Base-by-base conservation (phyloP, 2,797 vertebrate species). In the Takifugu ocellatus region DNA sequence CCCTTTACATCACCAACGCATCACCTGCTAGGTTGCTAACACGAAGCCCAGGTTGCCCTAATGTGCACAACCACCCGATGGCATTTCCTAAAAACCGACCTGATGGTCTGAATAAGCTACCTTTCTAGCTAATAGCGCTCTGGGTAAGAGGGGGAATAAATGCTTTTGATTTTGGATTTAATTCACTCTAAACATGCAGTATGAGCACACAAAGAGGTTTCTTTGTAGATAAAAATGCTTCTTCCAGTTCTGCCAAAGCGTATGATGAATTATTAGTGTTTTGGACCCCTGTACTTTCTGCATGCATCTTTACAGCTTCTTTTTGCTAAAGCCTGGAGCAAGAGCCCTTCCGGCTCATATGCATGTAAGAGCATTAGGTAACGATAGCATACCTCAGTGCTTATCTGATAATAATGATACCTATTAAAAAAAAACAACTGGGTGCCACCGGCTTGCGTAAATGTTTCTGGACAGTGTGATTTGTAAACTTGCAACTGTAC, bases 251-350 rank as follows among this genome's bases (percentile, higher is more conserved):
- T 9, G 62, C 71, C 71, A 58, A 70, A 72, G 39, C 29, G 58
- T 57, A 51, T 49, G 53, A 63, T 43, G 15, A 68, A 51, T 64
- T 58, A 72, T 49, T 55, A 57, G 46, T 72, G 21, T 72, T 63
- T 80, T 77, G 8, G 2, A 3, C 7, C 72, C 21, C 9, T 47
- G 17, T 25, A n/a, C 71, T 80, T 72, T 82, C 70, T 90, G 91
- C 90, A 90, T 91, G 89, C 62, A 77, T 70, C 71, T 83, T 76
- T 77, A 71, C 69, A 75, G 74, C 79, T 77, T 74, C 77, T 75
- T 75, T 73, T 80, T 74, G 79, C 80, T 62, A 76, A 79, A 68
- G 78, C 74, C 67, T 72, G 68, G 77, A 63, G 72, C 79, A 81
- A 73, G 72, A 83, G 73, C 80, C 68, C 69, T 62, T 68, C 61